Evolutionary conservation across 2,797 vertebrate genomes (phyloP).

Genomic region (Pagetopsis macropterus): DNA sequence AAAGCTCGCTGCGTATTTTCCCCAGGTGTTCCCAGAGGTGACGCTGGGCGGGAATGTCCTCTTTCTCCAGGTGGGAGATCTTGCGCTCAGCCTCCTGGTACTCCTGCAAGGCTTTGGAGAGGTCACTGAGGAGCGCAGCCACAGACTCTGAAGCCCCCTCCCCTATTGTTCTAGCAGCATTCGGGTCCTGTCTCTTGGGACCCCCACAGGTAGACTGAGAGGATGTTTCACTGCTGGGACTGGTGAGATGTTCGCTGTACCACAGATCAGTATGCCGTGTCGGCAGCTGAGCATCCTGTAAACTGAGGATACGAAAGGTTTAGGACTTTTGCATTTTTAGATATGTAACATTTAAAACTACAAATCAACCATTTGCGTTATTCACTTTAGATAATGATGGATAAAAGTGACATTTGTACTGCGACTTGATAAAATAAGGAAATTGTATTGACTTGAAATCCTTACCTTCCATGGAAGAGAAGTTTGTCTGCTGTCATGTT

Average conservation of each 20-base stretch:
- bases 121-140: slow-evolving; percentile 85
- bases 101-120: slow-evolving; percentile 91
- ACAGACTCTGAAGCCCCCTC: slow-evolving; percentile 79
- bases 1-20: slow-evolving; percentile 93
- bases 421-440: not conserved
- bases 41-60: slow-evolving; percentile 86
- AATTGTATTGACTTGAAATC: not conserved
- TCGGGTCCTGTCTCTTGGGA: slow-evolving; percentile 54
- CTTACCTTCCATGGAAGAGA: slow-evolving; percentile 85
- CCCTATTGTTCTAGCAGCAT: slow-evolving; percentile 35
- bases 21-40: slow-evolving; percentile 92
- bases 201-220: slow-evolving; percentile 51
- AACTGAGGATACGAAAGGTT: slow-evolving; percentile 60
- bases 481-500: slow-evolving; percentile 77
- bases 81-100: slow-evolving; percentile 91
- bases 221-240: slow-evolving; percentile 65
- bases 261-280: slow-evolving; percentile 75
- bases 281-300: slow-evolving; percentile 63
- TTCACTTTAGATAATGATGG: not conserved
- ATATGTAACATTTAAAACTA: not conserved
- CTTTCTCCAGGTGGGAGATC: slow-evolving; percentile 86
- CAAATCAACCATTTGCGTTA: not conserved
- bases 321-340: not conserved
- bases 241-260: slow-evolving; percentile 68
- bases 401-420: no score